Base-by-base conservation (phyloP, 2,888 invertebrate species). In the Diaperis boleti region DNA sequence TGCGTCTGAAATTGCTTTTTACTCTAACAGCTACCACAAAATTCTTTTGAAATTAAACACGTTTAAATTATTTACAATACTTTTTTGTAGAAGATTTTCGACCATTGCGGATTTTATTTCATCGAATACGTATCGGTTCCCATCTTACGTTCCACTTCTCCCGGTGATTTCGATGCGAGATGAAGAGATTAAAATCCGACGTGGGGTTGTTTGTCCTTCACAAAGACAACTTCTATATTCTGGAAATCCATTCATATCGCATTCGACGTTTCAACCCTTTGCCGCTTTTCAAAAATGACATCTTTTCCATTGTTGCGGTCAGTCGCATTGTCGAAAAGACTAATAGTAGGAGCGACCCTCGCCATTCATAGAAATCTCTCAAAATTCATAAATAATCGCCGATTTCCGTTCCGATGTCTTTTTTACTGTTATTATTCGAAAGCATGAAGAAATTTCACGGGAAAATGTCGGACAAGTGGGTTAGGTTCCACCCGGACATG, bases 311-410 rank as follows among this genome's bases (percentile, higher is more conserved):
- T 72, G 69, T 71, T 68, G 69, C 59, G 72, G 69, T 69, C 66
- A 64, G 41, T 68, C 29, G 62, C 42, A 70, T 73, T 71, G 72
- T 72, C 66, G 44, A 59, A 69, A 67, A 59, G 68, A 69, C 70
- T 73, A 73, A 74, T 72, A 71, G 71, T 73, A 64, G 71, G 70
- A 64, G 50, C 67, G 69, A 70, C 65, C 62, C 50, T 55, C 14
- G 31, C 56, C 22, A 55, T 56, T 56, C 63, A 63, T 63, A 54
- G 59, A 35, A 56, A 63, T 63, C 17, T 59, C 44, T 31, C 41
- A 59, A 54, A 49, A 17, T 55, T 26, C 37, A 22, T 17, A 49
- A n/a, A 60, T 64, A 64, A 63, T 63, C 63, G 55, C 59, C 42
- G 64, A 64, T 64, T 64, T 64, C 64, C 64, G 64, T 22, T 59